Evolutionary conservation across 2,888 invertebrate genomes (phyloP).

Genomic region (Ormyrus thymus): DNA sequence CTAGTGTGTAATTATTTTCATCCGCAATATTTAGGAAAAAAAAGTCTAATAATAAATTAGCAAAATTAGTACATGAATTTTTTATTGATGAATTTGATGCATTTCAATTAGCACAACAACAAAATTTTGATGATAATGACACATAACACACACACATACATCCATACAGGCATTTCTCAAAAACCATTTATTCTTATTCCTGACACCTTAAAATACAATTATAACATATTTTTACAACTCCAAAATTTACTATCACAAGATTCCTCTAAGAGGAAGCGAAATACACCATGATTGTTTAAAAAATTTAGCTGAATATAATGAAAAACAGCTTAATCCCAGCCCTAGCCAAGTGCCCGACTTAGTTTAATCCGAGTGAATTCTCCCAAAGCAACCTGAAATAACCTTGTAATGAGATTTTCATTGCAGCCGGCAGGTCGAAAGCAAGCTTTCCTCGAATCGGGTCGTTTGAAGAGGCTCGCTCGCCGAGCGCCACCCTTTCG

Average conservation of each 20-base stretch:
- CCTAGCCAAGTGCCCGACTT: not conserved
- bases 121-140: not conserved
- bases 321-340: too few relatives aligned
- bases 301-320: not conserved
- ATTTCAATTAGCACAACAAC: not conserved
- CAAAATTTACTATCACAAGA: too few relatives aligned
- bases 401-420: conserved; percentile 18
- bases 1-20: not conserved
- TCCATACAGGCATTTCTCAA: too few relatives aligned
- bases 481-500: not conserved
- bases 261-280: too few relatives aligned
- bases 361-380: not conserved
- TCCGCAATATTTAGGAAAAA: not conserved
- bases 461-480: not conserved
- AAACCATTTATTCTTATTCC: too few relatives aligned
- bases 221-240: too few relatives aligned
- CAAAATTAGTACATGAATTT: not conserved
- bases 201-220: too few relatives aligned
- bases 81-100: not conserved
- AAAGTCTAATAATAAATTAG: not conserved
- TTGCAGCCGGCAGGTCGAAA: not conserved
- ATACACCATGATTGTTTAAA: not conserved
- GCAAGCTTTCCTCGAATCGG: conserved; percentile 10
- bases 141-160: too few relatives aligned
- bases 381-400: not conserved